Evolutionary conservation across 2,797 vertebrate species (phyloP), one percentile per base, ranked within the genome.

Genomic region (Enteromius radiatus): DNA sequence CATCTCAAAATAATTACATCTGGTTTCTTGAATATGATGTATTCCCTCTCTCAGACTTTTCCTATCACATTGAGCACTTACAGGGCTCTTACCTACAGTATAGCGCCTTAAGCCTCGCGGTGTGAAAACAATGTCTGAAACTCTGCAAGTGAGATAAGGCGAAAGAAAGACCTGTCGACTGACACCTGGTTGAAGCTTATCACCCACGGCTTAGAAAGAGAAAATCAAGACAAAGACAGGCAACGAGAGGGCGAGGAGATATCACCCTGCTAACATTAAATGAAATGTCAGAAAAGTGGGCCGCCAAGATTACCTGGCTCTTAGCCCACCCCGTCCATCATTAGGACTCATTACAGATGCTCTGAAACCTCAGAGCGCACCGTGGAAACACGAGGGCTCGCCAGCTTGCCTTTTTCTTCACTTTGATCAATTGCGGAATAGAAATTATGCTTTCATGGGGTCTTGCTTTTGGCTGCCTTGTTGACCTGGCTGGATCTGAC

Each of bases 271-370:
- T 59, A 69, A 61, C 78, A 71, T 76, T 54, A 80, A 80, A 71
- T 64, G 65, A 83, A 83, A 83, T 76, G 77, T 80, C 81, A 83
- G 81, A 73, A 63, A 45, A 63, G 23, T 56, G 81, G 47, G 52
- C 56, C 71, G 77, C 71, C 65, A 80, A 38, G 28, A 80, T 69
- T 65, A 68, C n/a, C 52, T 76, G 81, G 71, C 64, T 78, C n/a
- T 59, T 61, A 59, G 76, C 80, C 76, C 61, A 64, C 69, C 59
- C 89, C 86, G 90, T 91, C 88, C 89, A 89, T 88, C 86, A 68
- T 68, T 85, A 76, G 61, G n/a, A 28, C 59, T 77, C 36, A 77
- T 84, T 85, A 75, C 69, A 61, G 67, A 68, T 59, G 15, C 70
- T 67, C 12, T 0, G 36, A 75, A 82, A 59, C 23, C 80, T 54